These are phyloP conservation scores for Typhlomys cinereus DNA, from an alignment of 2,113 vertebrate genomes.

Conservation along the genomic window DNA sequence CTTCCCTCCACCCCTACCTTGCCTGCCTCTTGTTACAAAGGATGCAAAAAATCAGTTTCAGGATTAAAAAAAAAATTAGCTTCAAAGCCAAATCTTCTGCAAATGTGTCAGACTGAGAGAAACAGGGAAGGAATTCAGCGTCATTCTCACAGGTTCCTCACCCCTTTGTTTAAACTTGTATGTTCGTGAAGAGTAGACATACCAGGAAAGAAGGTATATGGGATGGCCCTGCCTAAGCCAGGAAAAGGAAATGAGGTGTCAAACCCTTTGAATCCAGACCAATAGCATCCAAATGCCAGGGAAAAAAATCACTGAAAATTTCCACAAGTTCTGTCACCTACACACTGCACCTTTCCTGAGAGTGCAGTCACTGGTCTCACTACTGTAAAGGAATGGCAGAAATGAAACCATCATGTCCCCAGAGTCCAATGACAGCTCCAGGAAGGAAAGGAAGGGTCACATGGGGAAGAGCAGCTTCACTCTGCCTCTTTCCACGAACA, in stretches of 20 bases:
- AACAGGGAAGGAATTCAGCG: not conserved
- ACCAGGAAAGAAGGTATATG: not conserved
- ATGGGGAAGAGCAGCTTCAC: not conserved
- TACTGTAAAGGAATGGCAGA: not conserved
- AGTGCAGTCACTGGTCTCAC: not conserved
- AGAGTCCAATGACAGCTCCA: not conserved
- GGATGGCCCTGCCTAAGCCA: not conserved
- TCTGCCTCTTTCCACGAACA: not conserved
- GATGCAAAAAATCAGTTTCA: not conserved
- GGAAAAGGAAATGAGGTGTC: not conserved
- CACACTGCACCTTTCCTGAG: no score
- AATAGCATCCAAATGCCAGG: not conserved
- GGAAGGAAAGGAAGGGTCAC: not conserved
- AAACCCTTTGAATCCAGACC: not conserved
- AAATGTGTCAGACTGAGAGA: not conserved
- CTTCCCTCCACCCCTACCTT: not conserved
- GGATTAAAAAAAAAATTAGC: not conserved
- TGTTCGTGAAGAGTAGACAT: not conserved
- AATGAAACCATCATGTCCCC: not conserved
- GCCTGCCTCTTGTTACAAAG: no score
- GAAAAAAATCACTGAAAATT: not conserved
- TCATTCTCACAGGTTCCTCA: rapidly evolving
- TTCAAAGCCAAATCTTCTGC: not conserved
- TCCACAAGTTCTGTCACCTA: not conserved
- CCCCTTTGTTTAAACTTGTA: not conserved